A percentile compares a stretch with the other conserved stretches of the same genome.
Conservation (phyloP, 2,797 vertebrate genomes). For the Chrysocyon brachyurus region DNA sequence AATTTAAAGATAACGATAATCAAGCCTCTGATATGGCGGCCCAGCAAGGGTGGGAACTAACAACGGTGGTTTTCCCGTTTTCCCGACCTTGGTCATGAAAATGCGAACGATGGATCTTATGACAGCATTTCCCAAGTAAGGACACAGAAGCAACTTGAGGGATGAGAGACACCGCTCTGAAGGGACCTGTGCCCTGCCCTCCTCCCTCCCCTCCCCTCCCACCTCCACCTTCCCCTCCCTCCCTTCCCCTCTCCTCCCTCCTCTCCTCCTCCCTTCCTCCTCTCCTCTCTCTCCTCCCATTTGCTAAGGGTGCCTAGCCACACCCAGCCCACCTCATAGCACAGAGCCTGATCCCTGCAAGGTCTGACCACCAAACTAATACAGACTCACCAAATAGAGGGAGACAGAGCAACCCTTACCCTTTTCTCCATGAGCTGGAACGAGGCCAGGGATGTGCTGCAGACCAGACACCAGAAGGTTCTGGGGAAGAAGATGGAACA, state of each 20-base stretch:
- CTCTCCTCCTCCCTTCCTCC: not conserved
- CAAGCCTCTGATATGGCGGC: not conserved
- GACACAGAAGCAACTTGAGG: not conserved
- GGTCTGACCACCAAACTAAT: not conserved
- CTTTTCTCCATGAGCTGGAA: conserved; percentile 78
- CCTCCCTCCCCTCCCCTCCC: not conserved
- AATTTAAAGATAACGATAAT: not conserved
- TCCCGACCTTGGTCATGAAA: not conserved
- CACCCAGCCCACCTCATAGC: too few relatives aligned
- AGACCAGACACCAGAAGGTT: conserved; percentile 92
- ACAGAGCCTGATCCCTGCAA: fast-evolving
- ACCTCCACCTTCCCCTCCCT: fast-evolving
- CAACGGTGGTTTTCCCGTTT: too few relatives aligned
- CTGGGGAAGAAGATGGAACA: conserved; percentile 93
- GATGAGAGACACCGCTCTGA: fast-evolving
- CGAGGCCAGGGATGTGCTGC: conserved; percentile 92
- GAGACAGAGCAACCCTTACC: conserved; percentile 83
- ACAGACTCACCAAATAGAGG: not conserved
- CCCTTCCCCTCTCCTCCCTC: not conserved
- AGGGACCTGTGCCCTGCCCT: not conserved
- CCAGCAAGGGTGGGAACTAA: fast-evolving
- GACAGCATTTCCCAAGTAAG: not conserved
- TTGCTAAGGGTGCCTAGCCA: fast-evolving
- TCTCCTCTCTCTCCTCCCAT: not conserved
- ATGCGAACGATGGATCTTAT: fast-evolving